Conservation (phyloP, 2,797 vertebrate species). For the Pogoniulus pusillus region DNA sequence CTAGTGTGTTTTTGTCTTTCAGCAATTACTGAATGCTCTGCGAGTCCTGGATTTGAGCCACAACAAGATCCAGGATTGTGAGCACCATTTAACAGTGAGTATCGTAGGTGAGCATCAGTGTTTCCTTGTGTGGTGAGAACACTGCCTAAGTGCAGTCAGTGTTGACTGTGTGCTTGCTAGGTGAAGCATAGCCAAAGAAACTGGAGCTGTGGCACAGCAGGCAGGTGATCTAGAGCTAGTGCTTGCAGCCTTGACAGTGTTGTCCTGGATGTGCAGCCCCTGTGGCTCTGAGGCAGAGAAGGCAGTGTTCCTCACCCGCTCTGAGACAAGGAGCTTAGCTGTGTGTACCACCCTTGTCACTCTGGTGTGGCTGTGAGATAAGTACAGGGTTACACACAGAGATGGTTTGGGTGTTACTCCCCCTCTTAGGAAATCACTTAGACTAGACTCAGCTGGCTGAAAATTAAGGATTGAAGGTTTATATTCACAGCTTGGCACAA, state of each 20-base stretch:
- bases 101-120: background rate
- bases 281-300: background rate
- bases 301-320: background rate
- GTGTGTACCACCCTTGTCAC: background rate
- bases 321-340: background rate
- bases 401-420: too few species aligned
- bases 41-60: slow-evolving; percentile 93
- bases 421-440: too few species aligned
- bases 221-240: background rate
- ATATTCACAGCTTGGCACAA: too few species aligned
- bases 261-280: background rate
- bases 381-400: background rate
- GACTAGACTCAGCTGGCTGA: too few species aligned
- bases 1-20: background rate
- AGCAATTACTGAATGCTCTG: slow-evolving; percentile 91
- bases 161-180: background rate
- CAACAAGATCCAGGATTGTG: slow-evolving; percentile 91
- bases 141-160: background rate
- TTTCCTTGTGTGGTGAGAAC: background rate
- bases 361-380: fast-evolving
- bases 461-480: too few species aligned
- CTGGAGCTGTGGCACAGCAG: background rate
- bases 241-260: background rate
- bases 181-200: background rate
- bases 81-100: slow-evolving; percentile 85